phyloP scores from a whole-genome alignment of 2,888 invertebrate species.

The Campoplex capitator region DNA sequence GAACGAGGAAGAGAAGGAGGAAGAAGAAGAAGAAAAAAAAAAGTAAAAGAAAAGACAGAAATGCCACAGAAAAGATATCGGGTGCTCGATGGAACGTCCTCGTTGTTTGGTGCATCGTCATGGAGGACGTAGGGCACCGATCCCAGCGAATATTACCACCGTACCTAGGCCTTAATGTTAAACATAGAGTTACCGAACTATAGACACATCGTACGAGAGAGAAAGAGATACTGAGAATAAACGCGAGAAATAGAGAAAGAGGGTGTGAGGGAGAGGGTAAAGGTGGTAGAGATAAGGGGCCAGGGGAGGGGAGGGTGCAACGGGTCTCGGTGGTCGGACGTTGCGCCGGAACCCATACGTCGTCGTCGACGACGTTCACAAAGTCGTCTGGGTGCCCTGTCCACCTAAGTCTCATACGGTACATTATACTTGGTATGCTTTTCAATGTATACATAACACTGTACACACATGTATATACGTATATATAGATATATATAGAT shows the following conservation, averaged over 20 bases:
- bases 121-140: conserved; percentile 59
- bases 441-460: conserved; percentile 48
- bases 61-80: neutral
- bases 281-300: conserved; percentile 24
- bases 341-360: conserved; percentile 67
- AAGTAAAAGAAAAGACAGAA: conserved; percentile 23
- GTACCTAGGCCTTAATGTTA: conserved; percentile 81
- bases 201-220: conserved; percentile 74
- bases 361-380: conserved; percentile 64
- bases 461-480: neutral
- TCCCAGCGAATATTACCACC: conserved; percentile 56
- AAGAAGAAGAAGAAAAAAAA: conserved; percentile 47
- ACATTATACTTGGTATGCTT: conserved; percentile 59
- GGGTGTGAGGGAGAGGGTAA: conserved; percentile 25
- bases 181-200: conserved; percentile 84
- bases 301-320: conserved; percentile 44
- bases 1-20: conserved; percentile 43
- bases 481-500: neutral
- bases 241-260: conserved; percentile 40
- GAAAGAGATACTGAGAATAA: neutral
- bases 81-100: conserved; percentile 30
- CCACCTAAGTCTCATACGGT: conserved; percentile 51
- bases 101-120: conserved; percentile 37
- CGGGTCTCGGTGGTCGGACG: conserved; percentile 65
- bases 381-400: conserved; percentile 63